Base-by-base conservation (phyloP, 2,797 vertebrate genomes). In the Sciurus vulgaris region DNA sequence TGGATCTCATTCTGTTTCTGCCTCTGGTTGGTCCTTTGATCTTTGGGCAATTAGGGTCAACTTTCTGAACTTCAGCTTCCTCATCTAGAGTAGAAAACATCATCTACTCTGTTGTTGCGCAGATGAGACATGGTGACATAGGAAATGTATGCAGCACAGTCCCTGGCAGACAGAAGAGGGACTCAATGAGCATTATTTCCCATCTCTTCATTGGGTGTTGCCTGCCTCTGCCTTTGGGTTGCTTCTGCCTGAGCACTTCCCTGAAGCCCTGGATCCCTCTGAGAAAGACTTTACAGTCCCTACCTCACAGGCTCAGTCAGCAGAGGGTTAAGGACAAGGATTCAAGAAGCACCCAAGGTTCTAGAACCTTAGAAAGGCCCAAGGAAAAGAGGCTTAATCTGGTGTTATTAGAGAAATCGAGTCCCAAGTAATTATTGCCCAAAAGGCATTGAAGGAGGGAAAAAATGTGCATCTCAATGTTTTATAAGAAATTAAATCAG, bases 401-500 rank as follows among this genome's bases (percentile, higher is more conserved):
- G 65, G 24, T 77, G 18, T 24, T 91, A 73, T 91, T 74, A 76
- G 17, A 65, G 33, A 91, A 94, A 69, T 74, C 41, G 14, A 73
- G 28, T 85, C 41, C 44, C 13, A 76, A 26, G 26, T 83, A 61
- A 79, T 86, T 63, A 38, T 44, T 63, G 8, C 87, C 78, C 73
- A 24, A 67, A 92, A 89, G 72, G 67, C 86, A 83, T 51, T 20
- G 26, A 78, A 73, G 3, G 70, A 7, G 72, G 13, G 67, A 51
- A 76, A 82, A 61, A 63, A 18, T 20, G 65, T 77, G 18, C 28
- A 41, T 86, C 77, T 81, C 44, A 44, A 87, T 54, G 33, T 91
- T 96, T 89, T 83, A 93, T 91, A 85, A 85, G 74, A 92, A 94
- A 94, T 96, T 91, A 93, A 97, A 95, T 94, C 59, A 91, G 89